A percentile compares a stretch with the other conserved stretches of the same genome.
phyloP scores from a whole-genome alignment of 2,888 invertebrate genomes.

The Emmelina monodactyla region DNA sequence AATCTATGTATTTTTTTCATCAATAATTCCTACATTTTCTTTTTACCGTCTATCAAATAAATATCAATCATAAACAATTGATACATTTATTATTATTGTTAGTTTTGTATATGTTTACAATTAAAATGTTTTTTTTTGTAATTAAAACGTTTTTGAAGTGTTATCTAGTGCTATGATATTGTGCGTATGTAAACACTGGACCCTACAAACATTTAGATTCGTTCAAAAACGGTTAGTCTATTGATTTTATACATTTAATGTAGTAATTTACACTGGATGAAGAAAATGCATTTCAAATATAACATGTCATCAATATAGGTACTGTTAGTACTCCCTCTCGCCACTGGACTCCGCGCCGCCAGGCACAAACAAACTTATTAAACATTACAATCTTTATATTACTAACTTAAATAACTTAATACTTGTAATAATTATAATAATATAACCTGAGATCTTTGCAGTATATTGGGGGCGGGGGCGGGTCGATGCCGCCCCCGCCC shows the following conservation, averaged over 20 bases:
- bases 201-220: slow-evolving; percentile 65
- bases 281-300: slow-evolving; percentile 46
- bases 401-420: slow-evolving; percentile 64
- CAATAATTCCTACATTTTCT: slow-evolving; percentile 59
- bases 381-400: slow-evolving; percentile 60
- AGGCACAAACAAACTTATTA: slow-evolving; percentile 50
- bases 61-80: slow-evolving; percentile 64
- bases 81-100: slow-evolving; percentile 56
- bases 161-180: slow-evolving; percentile 61
- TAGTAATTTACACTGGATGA: slow-evolving; percentile 58
- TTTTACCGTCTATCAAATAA: slow-evolving; percentile 59
- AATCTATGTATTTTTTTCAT: slow-evolving; percentile 62
- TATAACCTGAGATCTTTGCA: slow-evolving; percentile 65
- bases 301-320: slow-evolving; percentile 34
- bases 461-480: slow-evolving; percentile 25
- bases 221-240: slow-evolving; percentile 58
- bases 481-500: slow-evolving; percentile 15
- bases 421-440: slow-evolving; percentile 63
- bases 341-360: slow-evolving; percentile 42
- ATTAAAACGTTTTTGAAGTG: slow-evolving; percentile 50
- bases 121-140: slow-evolving; percentile 35
- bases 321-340: slow-evolving; percentile 37
- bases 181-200: slow-evolving; percentile 64
- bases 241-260: slow-evolving; percentile 56
- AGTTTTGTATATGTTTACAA: slow-evolving; percentile 56